Conservation (phyloP, 2,888 invertebrate genomes). For the Eulithis prunata region DNA sequence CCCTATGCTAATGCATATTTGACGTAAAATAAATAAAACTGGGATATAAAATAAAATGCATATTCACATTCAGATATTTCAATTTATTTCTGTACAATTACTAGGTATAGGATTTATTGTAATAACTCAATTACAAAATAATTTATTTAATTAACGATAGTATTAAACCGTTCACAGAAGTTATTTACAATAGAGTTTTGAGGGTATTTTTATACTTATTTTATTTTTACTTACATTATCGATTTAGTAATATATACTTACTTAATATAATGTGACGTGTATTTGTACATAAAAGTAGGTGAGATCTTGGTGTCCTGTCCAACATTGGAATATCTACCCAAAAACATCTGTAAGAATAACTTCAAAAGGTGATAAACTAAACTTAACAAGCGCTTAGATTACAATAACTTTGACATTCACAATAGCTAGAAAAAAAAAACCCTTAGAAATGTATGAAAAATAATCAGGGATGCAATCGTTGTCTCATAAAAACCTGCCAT, state of each 20-base stretch:
- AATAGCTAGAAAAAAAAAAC: too few species aligned
- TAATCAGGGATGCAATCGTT: too few species aligned
- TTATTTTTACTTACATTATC: not conserved
- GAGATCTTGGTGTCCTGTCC: too few species aligned
- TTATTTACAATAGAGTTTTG: slow-evolving; percentile 8
- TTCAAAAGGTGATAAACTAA: too few species aligned
- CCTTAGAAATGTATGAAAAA: too few species aligned
- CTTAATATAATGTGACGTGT: not conserved
- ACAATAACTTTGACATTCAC: too few species aligned
- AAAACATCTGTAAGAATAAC: too few species aligned
- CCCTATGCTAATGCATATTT: too few species aligned
- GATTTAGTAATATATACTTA: too few species aligned
- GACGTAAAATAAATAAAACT: not conserved
- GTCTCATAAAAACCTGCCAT: too few species aligned
- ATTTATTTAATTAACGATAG: not conserved
- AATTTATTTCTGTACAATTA: slow-evolving; percentile 67
- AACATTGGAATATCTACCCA: too few species aligned
- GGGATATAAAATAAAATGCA: slow-evolving; percentile 24
- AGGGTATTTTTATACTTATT: not conserved
- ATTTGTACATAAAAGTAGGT: not conserved
- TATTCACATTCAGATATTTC: slow-evolving; percentile 70
- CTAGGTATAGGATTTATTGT: slow-evolving; percentile 45
- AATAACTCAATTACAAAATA: slow-evolving; percentile 38
- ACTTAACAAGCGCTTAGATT: too few species aligned
- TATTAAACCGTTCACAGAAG: slow-evolving; percentile 1